Evolutionary conservation across 2,888 invertebrate genomes (phyloP), one percentile per base, ranked within the genome.

Genomic region (Cephus rjabovi): DNA sequence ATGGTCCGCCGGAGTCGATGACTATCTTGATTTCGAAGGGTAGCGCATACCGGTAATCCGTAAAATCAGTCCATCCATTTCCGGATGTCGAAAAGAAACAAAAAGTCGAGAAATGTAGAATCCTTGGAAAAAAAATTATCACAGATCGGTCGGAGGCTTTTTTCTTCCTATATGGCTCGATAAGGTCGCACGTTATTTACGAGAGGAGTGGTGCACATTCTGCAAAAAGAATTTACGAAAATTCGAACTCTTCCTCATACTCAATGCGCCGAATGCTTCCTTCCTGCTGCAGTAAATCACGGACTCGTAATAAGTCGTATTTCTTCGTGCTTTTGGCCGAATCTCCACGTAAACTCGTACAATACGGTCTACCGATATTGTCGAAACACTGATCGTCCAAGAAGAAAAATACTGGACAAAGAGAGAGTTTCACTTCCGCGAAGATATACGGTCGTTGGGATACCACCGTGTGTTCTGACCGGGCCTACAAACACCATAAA

Each of bases 401-500:
- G 71, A 71, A 31, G 71, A 71, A 71, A 71, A 71, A 71, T 31
- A 34, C 12, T 31, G 31, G 4, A 34, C 71, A 34, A 35, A 74
- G 74, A 33, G 30, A n/a, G 81, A 86, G 84, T 88, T 88, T 88
- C 88, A 86, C 87, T 87, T 88, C 84, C 85, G 82, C 77, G 79
- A 80, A 82, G 77, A 85, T 85, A 85, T 85, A 84, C 80, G 80
- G 75, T 77, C 80, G 73, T 78, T 78, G 71, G 71, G 71, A 37
- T 30, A 74, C 74, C 74, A 74, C 74, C 31, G 34, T 35, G 30
- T 37, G 33, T 34, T 37, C 30, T 35, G 34, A 33, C 30, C 34
- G 74, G 34, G 2, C n/a, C 74, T 37, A 88, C 84, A 86, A 88
- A 88, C 83, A 87, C 86, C 88, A 87, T 90, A 89, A 90, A 90